phyloP scores from a whole-genome alignment of 1,140 invertebrate genomes.

The Drosophila ironensis region DNA sequence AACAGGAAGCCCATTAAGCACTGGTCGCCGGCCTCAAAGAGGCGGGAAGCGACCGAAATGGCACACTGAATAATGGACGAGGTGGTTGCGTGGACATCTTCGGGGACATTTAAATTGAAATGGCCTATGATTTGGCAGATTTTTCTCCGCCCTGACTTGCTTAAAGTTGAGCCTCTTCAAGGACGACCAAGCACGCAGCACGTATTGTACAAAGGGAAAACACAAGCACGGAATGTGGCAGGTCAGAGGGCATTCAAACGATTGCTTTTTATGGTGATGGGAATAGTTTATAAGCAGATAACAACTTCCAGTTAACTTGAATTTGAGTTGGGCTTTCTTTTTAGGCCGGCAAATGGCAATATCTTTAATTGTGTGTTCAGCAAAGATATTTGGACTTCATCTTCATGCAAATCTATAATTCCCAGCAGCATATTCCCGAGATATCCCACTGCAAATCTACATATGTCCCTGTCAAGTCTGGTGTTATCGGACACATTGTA shows the following conservation, averaged over 20 bases:
- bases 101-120: conserved; percentile 68
- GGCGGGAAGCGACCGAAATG: conserved; percentile 13
- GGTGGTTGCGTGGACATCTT: conserved; percentile 27
- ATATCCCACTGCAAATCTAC: no score
- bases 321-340: conserved; percentile 29
- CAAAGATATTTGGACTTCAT: conserved; percentile 17
- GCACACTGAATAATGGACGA: conserved; percentile 52
- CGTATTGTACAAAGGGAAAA: not conserved
- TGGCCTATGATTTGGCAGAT: conserved; percentile 53
- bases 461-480: conserved; percentile 7
- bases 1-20: conserved; percentile 75
- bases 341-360: no score
- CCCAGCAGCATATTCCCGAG: no score
- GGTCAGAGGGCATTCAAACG: conserved; percentile 33
- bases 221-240: conserved; percentile 21
- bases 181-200: conserved; percentile 38
- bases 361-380: no score
- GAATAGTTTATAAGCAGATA: conserved; percentile 44
- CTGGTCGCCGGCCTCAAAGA: conserved; percentile 18
- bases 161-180: conserved; percentile 38
- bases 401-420: conserved; percentile 26
- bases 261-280: conserved; percentile 41
- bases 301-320: conserved; percentile 22
- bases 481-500: not conserved
- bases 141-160: conserved; percentile 37